Evolutionary conservation across 2,113 vertebrate genomes (phyloP).

Genomic region (Steatornis caripensis): DNA sequence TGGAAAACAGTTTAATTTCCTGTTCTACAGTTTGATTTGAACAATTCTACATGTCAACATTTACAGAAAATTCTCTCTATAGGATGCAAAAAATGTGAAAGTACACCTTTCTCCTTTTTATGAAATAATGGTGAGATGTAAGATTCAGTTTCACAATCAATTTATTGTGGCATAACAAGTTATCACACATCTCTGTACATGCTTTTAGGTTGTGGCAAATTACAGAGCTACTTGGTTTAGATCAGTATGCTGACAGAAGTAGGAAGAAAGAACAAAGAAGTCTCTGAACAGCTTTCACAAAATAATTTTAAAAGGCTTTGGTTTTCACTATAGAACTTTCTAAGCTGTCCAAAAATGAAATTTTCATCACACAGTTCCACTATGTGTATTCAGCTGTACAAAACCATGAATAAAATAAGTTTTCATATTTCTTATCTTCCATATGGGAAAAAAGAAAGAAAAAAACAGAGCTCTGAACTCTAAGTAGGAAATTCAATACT

Average conservation of each 20-base stretch:
- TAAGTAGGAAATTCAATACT: not conserved
- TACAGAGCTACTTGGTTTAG: not conserved
- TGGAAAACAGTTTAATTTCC: not conserved
- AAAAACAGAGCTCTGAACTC: not conserved
- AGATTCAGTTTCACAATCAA: not conserved
- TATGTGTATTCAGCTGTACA: not conserved
- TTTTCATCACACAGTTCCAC: not conserved
- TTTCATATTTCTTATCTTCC: not conserved
- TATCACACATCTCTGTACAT: not conserved
- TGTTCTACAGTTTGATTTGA: not conserved
- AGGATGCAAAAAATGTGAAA: not conserved
- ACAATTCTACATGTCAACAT: not conserved
- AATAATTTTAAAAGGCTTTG: not conserved
- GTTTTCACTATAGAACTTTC: not conserved
- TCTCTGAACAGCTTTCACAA: not conserved
- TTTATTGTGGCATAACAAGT: not conserved
- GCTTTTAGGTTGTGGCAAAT: not conserved
- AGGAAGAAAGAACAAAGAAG: not conserved
- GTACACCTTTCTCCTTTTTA: not conserved
- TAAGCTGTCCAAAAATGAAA: not conserved
- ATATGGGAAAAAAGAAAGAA: not conserved
- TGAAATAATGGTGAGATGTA: not conserved
- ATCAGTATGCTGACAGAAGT: not conserved
- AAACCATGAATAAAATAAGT: not conserved
- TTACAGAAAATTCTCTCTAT: not conserved